Base-by-base conservation (phyloP, 2,888 invertebrate genomes). In the Plagiodera versicolora region DNA sequence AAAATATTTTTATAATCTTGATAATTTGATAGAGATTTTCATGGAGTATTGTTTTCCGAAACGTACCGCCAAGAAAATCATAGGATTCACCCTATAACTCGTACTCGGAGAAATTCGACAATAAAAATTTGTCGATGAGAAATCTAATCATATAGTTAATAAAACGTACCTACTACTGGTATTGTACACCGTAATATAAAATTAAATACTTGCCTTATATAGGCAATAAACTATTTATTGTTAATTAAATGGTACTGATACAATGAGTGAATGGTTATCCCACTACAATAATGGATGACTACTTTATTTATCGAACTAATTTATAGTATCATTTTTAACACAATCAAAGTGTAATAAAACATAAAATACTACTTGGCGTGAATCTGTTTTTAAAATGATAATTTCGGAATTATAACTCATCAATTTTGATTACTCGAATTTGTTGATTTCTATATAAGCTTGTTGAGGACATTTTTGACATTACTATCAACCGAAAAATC, bases 211-310 rank as follows among this genome's bases (percentile, higher is more conserved):
- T n/a, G n/a, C 32, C 50, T 57, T 57, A 53, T 44, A 60, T 16
- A 24, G 57, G 28, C 55, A 54, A 63, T 63, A 63, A 63, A 60
- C 54, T 56, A 60, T 57, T 60, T 60, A 57, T 55, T 60, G 59
- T 56, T 63, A 57, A 63, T 63, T 57, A 48, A 63, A 60, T 56
- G 60, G 46, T 60, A 49, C 49, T 60, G 44, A 60, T 56, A 53
- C 53, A 53, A 45, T 53, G n/a, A 53, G 20, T 4, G 44, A 44
- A 53, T 44, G 44, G 24, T 14, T 28, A 45, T 53, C 16, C 11
- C 24, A 32, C 24, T n/a, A 53, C n/a, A 44, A 17, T 52, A 52
- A 52, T 39, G 52, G 19, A 53, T 53, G 44, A 53, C 44, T 35
- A 53, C 53, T 53, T 39, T 39, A 39, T 39, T 39, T 39, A 39